These are phyloP conservation scores for Cataglyphis rosenhaueri DNA, from an alignment of 2,888 invertebrate species.

Conservation along the genomic window DNA sequence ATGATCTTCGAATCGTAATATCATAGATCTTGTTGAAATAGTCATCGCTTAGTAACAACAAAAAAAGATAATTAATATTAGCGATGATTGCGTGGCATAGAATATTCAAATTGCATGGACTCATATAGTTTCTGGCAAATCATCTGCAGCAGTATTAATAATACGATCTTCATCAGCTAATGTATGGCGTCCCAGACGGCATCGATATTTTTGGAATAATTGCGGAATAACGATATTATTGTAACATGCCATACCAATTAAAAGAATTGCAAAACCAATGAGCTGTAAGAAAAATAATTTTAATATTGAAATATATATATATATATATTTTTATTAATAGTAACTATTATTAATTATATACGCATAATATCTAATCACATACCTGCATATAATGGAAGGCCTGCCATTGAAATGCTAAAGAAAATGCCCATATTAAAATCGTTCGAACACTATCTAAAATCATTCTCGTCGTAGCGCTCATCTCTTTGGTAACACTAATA, in stretches of 20 bases:
- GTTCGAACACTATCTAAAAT: conserved; percentile 96
- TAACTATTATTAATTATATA: background rate
- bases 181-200: conserved; percentile 75
- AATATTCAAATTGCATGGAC: conserved; percentile 12
- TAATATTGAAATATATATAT: background rate
- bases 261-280: conserved; percentile 91
- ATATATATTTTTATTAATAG: background rate
- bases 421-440: conserved; percentile 95
- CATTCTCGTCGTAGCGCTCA: conserved; percentile 96
- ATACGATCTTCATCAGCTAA: conserved; percentile 79
- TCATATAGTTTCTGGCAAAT: conserved; percentile 72
- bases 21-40: background rate
- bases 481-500: conserved; percentile 96
- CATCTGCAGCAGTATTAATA: conserved; percentile 81
- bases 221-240: conserved; percentile 88
- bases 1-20: background rate
- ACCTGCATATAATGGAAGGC: conserved; percentile 92
- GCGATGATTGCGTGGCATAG: background rate
- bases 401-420: conserved; percentile 92
- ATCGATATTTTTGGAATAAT: conserved; percentile 76
- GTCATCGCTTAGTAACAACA: background rate
- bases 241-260: conserved; percentile 94
- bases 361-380: conserved; percentile 61
- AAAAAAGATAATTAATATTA: conserved; percentile 8
- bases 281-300: conserved; percentile 85